Evolutionary conservation across 1,140 invertebrate genomes (phyloP), one percentile per base, ranked within the genome.

Genomic region (Saxidomus purpurata): DNA sequence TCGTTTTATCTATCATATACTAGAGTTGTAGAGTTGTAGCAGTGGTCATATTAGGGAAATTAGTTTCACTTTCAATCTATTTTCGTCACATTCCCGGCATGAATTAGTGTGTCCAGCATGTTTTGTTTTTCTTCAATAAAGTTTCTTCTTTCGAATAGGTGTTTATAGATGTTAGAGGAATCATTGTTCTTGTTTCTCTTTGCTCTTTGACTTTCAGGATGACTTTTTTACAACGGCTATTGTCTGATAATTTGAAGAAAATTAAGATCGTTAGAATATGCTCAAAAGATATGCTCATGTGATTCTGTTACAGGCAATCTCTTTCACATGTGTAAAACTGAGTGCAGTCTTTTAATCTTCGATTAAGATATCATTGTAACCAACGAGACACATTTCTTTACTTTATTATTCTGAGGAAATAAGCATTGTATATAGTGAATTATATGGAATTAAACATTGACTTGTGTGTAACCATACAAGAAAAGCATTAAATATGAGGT

Each of bases 91-190:
- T 40, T 19, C 67, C 67, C 22, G 67, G 67, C 67, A 71, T 71
- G 67, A 38, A 36, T 71, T 71, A 36, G 34, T 71, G 43, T 71
- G n/a, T 71, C 28, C 34, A 71, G 67, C 67, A 71, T 71, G 67
- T 22, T 71, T 71, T 71, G n/a, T 63, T 71, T 59, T 71, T 28
- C 67, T 38, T 71, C 8, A 40, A 71, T 40, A 38, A 71, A 71
- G 34, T 28, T 43, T 28, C 34, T 38, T 71, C 67, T 71, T 71
- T 38, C 67, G 9, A 34, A 22, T 71, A 38, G 34, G 67, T 71
- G 15, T 34, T 36, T 34, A n/a, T 67, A 67, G 61, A 67, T 11
- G 6, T 67, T 28, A 67, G 61, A 31, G 61, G 67, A 31, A 36
- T 38, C 34, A 19, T 71, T 71, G 28, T 38, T 38, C 67, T 40